These are phyloP conservation scores for Ommatoiulus sabulosus DNA, from an alignment of 2,888 invertebrate genomes.

Conservation along the genomic window DNA sequence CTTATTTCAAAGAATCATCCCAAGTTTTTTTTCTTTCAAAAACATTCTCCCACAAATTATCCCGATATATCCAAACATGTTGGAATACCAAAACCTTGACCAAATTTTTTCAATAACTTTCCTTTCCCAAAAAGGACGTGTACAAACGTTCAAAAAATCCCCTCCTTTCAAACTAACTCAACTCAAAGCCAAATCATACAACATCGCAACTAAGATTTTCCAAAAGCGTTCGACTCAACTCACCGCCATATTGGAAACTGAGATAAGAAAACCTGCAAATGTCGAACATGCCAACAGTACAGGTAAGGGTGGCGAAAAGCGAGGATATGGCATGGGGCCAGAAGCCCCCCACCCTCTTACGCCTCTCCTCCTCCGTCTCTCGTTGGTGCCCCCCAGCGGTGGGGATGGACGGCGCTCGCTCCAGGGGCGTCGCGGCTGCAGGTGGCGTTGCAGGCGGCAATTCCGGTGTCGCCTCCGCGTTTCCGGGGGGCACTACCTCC, in stretches of 20 bases:
- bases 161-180: no score
- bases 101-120: no score
- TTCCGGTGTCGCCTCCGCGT: not conserved
- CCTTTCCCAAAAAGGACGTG: no score
- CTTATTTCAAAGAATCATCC: no score
- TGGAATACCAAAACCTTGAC: no score
- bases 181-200: no score
- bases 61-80: no score
- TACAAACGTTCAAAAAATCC: no score
- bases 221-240: no score
- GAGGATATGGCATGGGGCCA: slow-evolving; percentile 74
- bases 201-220: no score
- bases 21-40: no score
- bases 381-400: not conserved
- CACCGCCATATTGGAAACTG: slow-evolving; percentile 87
- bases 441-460: not conserved
- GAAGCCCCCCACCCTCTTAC: slow-evolving; percentile 62
- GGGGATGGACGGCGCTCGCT: not conserved
- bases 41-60: no score
- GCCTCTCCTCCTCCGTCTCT: slow-evolving; percentile 59
- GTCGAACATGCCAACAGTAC: slow-evolving; percentile 89
- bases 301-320: slow-evolving; percentile 83
- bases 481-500: not conserved
- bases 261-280: slow-evolving; percentile 88
- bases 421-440: not conserved